Percentiles rank a stretch among this genome's conserved stretches.
phyloP scores from a whole-genome alignment of 2,113 vertebrate genomes.

The Protomyctophum bolini region DNA sequence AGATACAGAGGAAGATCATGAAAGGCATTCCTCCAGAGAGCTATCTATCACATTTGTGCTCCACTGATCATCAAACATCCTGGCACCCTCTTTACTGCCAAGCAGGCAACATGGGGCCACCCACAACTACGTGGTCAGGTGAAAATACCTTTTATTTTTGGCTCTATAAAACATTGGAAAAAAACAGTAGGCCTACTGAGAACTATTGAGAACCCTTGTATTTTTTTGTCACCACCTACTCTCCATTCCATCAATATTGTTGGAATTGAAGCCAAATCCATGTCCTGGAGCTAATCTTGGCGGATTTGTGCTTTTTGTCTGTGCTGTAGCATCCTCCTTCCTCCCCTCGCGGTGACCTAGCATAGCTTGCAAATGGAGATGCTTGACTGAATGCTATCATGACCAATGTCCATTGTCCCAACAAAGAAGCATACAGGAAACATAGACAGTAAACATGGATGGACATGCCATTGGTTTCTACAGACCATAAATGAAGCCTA shows the following conservation, averaged over 20 bases:
- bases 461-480: too few relatives aligned
- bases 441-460: too few relatives aligned
- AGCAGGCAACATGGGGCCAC: slow-evolving; percentile 41
- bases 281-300: slow-evolving; percentile 65
- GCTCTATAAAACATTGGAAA: slow-evolving; percentile 6
- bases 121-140: slow-evolving; percentile 29
- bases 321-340: slow-evolving; percentile 16
- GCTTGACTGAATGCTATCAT: neutral
- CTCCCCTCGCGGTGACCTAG: neutral
- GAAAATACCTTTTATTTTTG: too few relatives aligned
- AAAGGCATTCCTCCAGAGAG: slow-evolving; percentile 48
- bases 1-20: slow-evolving; percentile 44
- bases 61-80: slow-evolving; percentile 53
- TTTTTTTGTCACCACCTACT: slow-evolving; percentile 32
- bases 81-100: slow-evolving; percentile 45
- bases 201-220: slow-evolving; percentile 7
- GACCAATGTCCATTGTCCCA: neutral
- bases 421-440: too few relatives aligned
- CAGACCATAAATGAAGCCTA: too few relatives aligned
- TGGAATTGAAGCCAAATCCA: slow-evolving; percentile 73
- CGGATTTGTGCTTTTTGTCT: slow-evolving; percentile 58
- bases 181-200: slow-evolving; percentile 5
- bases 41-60: slow-evolving; percentile 27
- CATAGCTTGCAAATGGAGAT: slow-evolving; percentile 7
- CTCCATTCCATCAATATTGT: slow-evolving; percentile 63